Evolutionary conservation across 2,113 vertebrate species (phyloP).

Genomic region (Pipra filicauda): DNA sequence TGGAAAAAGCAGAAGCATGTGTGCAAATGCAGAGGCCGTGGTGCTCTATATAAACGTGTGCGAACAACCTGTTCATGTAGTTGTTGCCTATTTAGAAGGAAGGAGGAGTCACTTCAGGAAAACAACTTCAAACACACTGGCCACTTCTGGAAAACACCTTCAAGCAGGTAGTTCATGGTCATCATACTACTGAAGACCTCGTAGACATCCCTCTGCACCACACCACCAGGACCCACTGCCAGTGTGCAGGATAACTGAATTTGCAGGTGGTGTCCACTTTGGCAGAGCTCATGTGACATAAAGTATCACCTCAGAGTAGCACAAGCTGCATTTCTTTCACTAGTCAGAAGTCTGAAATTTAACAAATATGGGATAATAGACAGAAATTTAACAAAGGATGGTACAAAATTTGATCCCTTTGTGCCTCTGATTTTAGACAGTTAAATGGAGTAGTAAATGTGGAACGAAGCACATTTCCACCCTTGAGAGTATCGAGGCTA

Average conservation of each 20-base stretch:
- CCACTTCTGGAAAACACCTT: neutral
- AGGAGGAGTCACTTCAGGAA: neutral
- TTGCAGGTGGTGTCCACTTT: neutral
- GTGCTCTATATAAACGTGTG: rapidly evolving
- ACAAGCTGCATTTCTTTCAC: neutral
- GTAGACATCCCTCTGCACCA: rapidly evolving
- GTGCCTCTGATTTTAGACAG: neutral
- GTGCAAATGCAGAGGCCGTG: rapidly evolving
- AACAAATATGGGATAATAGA: neutral
- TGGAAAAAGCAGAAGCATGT: neutral
- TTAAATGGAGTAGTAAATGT: neutral
- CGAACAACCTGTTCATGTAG: neutral
- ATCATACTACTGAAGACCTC: neutral
- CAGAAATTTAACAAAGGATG: neutral
- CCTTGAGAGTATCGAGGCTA: neutral
- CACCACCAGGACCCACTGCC: rapidly evolving
- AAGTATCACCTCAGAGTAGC: neutral
- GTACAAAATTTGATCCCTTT: neutral
- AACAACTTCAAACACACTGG: neutral
- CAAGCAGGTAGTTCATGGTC: neutral
- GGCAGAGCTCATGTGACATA: neutral
- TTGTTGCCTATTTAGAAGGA: neutral
- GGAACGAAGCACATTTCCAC: neutral
- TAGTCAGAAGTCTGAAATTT: neutral
- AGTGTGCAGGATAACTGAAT: rapidly evolving